These are phyloP conservation scores for Polia nebulosa DNA, from an alignment of 2,888 invertebrate species.

Conservation along the genomic window DNA sequence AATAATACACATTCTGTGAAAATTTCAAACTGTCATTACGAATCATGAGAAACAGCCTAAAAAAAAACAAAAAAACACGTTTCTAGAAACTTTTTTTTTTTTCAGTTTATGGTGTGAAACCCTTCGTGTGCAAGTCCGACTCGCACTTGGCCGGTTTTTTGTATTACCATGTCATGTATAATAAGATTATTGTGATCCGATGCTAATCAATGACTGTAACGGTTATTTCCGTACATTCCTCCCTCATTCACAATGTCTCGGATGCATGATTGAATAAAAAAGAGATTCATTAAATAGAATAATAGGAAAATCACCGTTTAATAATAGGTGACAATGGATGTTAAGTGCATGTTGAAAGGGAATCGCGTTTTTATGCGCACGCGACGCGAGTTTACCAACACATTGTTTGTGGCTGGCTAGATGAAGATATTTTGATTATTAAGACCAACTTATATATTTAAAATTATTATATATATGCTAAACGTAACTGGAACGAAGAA, in stretches of 20 bases:
- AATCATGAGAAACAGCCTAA: no score
- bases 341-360: slow-evolving; percentile 23
- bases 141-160: no score
- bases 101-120: no score
- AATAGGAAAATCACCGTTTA: slow-evolving; percentile 46
- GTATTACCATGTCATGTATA: slow-evolving; percentile 20
- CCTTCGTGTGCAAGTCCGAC: no score
- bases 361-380: slow-evolving; percentile 28
- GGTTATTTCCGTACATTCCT: slow-evolving; percentile 21
- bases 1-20: no score
- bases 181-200: slow-evolving; percentile 16
- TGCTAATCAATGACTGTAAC: slow-evolving; percentile 21
- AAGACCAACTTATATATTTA: no score
- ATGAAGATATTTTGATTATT: no score
- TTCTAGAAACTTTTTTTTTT: no score
- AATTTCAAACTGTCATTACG: no score
- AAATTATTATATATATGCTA: no score
- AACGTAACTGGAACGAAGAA: no score
- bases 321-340: slow-evolving; percentile 55
- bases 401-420: background rate
- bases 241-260: slow-evolving; percentile 22
- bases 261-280: slow-evolving; percentile 39
- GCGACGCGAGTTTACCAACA: slow-evolving; percentile 1
- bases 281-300: slow-evolving; percentile 32
- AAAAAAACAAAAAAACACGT: no score